Base-by-base conservation (phyloP, 2,888 invertebrate species). In the Eulithis prunata region DNA sequence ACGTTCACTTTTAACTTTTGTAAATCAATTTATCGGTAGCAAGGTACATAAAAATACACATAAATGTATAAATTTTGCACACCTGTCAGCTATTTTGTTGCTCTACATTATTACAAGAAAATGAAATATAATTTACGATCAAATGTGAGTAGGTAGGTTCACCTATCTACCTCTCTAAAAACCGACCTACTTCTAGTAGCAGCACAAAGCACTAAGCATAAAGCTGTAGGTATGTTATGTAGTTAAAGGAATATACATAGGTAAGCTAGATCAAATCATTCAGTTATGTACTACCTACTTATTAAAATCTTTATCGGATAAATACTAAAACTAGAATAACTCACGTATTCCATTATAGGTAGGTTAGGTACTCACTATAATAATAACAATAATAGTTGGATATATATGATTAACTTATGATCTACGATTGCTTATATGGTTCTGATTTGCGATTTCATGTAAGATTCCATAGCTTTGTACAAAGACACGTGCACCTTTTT, bases 231-330 rank as follows among this genome's bases (percentile, higher is more conserved):
- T 41, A 41, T 41, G 41, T 41, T 41, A 41, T 41, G 41, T 41
- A 10, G 8, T 41, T 41, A 41, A 8, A 0, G 32, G 32, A 41
- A 41, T 41, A 41, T 41, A 41, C 8, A 41, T 41, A 1, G 13
- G 2, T 12, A 45, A 12, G 12, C 45, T 45, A 45, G 45, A 54
- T 54, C 10, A 13, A 54, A 38, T 11, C 11, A 41, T 41, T 32
- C 13, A 11, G 36, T 57, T 46, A 46, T 57, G 21, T 21, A 21
- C 21, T 57, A 57, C 13, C 21, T 57, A 57, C 13, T n/a, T 32
- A 57, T 57, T 49, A 49, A 47, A 57, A 57, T 49, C 12, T 14
- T 21, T 57, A 57, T 49, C 13, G 38, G 38, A 38, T 49, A 38
- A 49, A 47, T 47, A 54, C 38, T 4, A 45, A 45, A 28, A 56